A percentile compares a stretch with the other conserved stretches of the same genome.
phyloP scores from a whole-genome alignment of 2,113 vertebrate genomes.

The Nannospalax galili region DNA sequence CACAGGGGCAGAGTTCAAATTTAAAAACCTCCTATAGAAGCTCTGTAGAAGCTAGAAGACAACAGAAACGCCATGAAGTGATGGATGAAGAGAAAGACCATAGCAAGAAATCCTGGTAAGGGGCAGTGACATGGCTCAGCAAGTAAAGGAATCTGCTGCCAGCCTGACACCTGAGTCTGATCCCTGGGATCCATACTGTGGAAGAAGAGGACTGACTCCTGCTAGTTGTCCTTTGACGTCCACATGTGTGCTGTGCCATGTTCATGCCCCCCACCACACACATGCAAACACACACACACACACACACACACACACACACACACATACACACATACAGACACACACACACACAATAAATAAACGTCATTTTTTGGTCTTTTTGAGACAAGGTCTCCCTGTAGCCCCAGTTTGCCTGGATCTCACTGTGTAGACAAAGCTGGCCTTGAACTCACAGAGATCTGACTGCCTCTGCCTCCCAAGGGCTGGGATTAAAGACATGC shows the following conservation, averaged over 20 bases:
- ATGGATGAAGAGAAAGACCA: not conserved
- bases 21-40: slow-evolving; percentile 2
- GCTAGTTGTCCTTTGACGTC: not conserved
- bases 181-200: not conserved
- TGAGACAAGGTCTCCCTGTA: too few relatives aligned
- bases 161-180: too few relatives aligned
- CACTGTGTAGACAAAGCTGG: too few relatives aligned
- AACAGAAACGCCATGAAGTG: not conserved
- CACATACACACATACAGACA: not conserved
- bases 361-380: too few relatives aligned
- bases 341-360: not conserved
- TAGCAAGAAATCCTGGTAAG: not conserved
- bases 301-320: not conserved
- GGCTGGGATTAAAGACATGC: too few relatives aligned
- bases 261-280: too few relatives aligned
- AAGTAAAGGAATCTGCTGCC: not conserved
- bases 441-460: too few relatives aligned
- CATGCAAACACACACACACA: not conserved
- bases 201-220: not conserved
- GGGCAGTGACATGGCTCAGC: not conserved
- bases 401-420: too few relatives aligned
- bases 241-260: not conserved
- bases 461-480: too few relatives aligned
- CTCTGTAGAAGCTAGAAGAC: not conserved
- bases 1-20: not conserved